A percentile compares a stretch with the other conserved stretches of the same genome.
phyloP scores from a whole-genome alignment of 2,113 vertebrate species.

The Collichthys lucidus region DNA sequence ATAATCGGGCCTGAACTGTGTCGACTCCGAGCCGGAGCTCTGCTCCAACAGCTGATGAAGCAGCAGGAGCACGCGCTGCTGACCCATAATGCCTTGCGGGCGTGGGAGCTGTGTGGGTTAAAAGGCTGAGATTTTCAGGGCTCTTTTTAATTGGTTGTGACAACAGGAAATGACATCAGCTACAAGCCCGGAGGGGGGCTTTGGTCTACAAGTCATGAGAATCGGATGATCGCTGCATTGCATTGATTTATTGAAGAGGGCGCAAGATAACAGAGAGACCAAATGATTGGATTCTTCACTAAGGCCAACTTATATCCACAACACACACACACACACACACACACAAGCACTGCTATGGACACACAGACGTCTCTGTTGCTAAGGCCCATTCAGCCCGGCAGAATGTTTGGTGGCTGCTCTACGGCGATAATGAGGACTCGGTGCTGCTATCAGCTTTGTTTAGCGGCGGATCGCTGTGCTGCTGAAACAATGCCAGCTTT shows the following conservation, averaged over 20 bases:
- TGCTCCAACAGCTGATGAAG: constrained; percentile 65
- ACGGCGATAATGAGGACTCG: constrained; percentile 56
- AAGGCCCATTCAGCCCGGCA: constrained; percentile 25
- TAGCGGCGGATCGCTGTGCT: constrained; percentile 43
- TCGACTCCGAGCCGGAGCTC: constrained; percentile 60
- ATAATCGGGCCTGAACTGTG: constrained; percentile 77
- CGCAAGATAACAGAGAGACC: not conserved
- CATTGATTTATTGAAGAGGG: constrained; percentile 12
- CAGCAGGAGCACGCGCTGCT: constrained; percentile 59
- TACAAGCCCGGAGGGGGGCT: constrained; percentile 30
- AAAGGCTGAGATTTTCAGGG: constrained; percentile 38
- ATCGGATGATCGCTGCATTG: not conserved
- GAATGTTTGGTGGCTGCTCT: constrained; percentile 38
- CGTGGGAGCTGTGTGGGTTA: constrained; percentile 68
- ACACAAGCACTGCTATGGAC: not conserved
- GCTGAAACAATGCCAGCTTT: constrained; percentile 63
- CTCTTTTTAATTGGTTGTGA: constrained; percentile 65
- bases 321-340: constrained; percentile 2
- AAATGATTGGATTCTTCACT: not conserved
- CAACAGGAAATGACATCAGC: constrained; percentile 74
- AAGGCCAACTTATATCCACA: not conserved
- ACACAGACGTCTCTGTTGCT: constrained; percentile 30
- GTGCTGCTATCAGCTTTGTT: constrained; percentile 57
- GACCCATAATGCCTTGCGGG: constrained; percentile 76
- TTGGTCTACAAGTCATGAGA: constrained; percentile 25